phyloP scores from a whole-genome alignment of 2,888 invertebrate genomes.

The Venusia cambrica region DNA sequence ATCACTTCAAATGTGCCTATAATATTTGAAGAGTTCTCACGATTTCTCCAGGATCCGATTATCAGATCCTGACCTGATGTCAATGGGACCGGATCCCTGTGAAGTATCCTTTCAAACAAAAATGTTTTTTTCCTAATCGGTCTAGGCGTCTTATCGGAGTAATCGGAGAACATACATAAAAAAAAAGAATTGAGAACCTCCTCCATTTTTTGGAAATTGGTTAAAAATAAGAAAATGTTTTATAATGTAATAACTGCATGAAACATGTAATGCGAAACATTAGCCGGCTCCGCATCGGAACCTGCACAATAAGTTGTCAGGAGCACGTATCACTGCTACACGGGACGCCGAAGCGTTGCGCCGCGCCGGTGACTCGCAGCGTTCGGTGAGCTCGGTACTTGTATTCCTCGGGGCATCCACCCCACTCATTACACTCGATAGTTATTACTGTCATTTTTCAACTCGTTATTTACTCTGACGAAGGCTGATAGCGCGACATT shows the following conservation, averaged over 20 bases:
- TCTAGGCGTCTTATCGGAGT: too few species aligned
- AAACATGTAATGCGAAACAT: constrained; percentile 6
- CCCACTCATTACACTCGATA: constrained; percentile 78
- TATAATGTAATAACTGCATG: background rate
- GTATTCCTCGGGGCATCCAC: constrained; percentile 76
- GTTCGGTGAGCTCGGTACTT: constrained; percentile 64
- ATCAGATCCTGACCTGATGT: too few species aligned
- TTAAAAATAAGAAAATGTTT: too few species aligned
- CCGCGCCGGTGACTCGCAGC: constrained; percentile 48
- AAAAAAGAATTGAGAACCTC: too few species aligned
- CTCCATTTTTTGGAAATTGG: too few species aligned
- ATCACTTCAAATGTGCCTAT: too few species aligned
- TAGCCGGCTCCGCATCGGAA: constrained; percentile 4
- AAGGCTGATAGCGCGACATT: constrained; percentile 77
- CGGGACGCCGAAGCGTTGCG: constrained; percentile 32
- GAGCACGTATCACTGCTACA: constrained; percentile 33
- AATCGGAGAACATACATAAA: too few species aligned
- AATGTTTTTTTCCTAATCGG: too few species aligned
- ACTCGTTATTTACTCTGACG: constrained; percentile 80
- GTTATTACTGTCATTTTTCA: constrained; percentile 81
- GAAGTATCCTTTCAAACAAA: too few species aligned
- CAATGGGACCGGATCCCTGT: too few species aligned
- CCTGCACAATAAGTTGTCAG: constrained; percentile 28
- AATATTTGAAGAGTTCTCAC: too few species aligned
- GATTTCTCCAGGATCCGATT: too few species aligned